phyloP scores from a whole-genome alignment of 2,113 vertebrate genomes.

The Girardinichthys multiradiatus region DNA sequence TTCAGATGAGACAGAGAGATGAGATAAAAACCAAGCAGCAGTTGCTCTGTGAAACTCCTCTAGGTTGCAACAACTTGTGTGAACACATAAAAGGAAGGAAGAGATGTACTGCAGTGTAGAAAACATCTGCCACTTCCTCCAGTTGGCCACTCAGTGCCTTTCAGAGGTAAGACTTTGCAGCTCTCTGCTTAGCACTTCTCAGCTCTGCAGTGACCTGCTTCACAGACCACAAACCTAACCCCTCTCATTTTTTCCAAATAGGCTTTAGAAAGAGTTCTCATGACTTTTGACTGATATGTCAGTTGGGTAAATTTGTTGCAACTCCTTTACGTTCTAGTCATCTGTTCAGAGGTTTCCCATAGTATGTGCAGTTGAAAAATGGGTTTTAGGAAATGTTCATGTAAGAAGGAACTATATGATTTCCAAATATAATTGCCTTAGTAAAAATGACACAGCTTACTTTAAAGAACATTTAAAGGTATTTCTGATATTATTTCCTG shows the following conservation, averaged over 20 bases:
- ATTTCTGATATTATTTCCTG: neutral
- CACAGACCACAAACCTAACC: conserved; percentile 3
- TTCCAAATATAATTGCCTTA: neutral
- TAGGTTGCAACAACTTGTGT: neutral
- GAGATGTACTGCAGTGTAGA: neutral
- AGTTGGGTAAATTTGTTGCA: neutral
- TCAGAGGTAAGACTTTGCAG: conserved; percentile 42
- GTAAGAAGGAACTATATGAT: neutral
- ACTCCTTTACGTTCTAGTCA: neutral
- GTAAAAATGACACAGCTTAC: neutral
- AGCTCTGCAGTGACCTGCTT: conserved; percentile 25
- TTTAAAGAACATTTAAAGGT: neutral
- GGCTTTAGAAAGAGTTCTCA: neutral
- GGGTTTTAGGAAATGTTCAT: neutral
- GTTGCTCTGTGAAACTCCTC: neutral
- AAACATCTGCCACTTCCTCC: conserved; percentile 45
- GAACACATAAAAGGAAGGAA: conserved; percentile 47
- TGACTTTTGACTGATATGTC: neutral
- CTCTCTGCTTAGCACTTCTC: conserved; percentile 13
- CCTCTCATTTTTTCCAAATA: neutral
- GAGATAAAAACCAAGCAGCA: neutral
- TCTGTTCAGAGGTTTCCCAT: neutral
- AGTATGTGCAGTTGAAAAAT: neutral
- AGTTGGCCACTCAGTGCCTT: conserved; percentile 35
- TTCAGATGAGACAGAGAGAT: neutral